phyloP scores from a whole-genome alignment of 2,113 vertebrate species.

The Ciconia maguari region DNA sequence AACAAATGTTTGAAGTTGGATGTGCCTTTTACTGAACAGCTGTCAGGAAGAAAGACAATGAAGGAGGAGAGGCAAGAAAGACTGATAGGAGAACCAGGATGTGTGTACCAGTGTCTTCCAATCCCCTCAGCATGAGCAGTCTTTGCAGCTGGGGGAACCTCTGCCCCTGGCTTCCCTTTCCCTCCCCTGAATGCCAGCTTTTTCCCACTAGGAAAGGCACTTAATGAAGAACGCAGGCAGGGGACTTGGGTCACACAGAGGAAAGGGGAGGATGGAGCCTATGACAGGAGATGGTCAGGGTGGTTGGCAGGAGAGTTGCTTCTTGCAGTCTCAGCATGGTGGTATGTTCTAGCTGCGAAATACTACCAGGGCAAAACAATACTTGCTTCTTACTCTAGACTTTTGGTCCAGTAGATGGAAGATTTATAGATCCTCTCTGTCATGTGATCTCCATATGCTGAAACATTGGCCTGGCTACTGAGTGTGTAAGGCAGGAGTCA shows the following conservation, averaged over 20 bases:
- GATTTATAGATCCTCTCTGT: neutral
- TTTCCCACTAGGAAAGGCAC: neutral
- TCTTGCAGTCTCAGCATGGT: neutral
- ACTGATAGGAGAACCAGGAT: neutral
- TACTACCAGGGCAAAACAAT: neutral
- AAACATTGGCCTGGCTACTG: neutral
- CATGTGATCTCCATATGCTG: too few relatives aligned
- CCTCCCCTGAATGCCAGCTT: neutral
- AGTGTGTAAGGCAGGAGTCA: neutral
- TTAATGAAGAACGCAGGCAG: neutral
- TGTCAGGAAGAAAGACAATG: neutral
- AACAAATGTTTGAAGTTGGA: neutral
- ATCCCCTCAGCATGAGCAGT: neutral
- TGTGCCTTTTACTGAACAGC: neutral
- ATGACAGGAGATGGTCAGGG: fast-evolving
- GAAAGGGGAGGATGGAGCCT: neutral
- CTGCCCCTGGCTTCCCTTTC: neutral
- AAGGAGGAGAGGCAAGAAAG: neutral
- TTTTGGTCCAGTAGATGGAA: neutral
- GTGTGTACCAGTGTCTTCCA: neutral
- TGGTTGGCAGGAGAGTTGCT: neutral
- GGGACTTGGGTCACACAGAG: neutral
- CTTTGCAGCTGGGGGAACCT: neutral
- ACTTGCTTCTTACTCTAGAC: neutral
- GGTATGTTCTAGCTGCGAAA: neutral